Conservation (phyloP, 2,797 vertebrate species). For the Pteronotus mesoamericanus region DNA sequence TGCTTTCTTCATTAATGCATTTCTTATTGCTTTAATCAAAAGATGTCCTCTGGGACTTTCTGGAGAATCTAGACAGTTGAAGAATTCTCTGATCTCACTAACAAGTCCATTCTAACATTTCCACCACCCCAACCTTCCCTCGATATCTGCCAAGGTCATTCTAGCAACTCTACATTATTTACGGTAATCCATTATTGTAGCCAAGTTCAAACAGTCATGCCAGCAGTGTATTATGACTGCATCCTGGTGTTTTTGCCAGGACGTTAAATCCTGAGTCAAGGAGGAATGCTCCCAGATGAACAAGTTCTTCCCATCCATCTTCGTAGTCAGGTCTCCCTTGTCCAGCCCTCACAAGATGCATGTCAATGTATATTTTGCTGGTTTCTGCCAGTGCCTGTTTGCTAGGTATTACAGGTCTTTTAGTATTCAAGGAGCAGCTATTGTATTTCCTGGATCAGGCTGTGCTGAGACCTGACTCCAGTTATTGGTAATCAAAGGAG, state of each 20-base stretch:
- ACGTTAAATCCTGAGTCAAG: not conserved
- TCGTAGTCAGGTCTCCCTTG: not conserved
- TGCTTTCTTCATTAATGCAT: not conserved
- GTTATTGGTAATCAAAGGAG: not conserved
- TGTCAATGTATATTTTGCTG: not conserved
- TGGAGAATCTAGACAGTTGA: not conserved
- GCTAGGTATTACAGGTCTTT: not conserved
- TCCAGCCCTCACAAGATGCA: not conserved
- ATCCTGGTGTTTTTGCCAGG: not conserved
- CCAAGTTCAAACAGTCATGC: not conserved
- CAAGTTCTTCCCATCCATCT: not conserved
- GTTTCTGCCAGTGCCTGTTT: not conserved
- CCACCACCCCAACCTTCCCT: not conserved
- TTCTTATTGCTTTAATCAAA: not conserved
- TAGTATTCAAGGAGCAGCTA: not conserved
- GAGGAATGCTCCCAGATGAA: not conserved
- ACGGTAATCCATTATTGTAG: not conserved
- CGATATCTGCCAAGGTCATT: not conserved
- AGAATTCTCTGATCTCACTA: not conserved
- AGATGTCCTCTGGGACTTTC: not conserved
- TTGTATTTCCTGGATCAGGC: not conserved
- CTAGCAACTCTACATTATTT: not conserved
- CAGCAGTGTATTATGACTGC: not conserved
- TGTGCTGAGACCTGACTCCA: not conserved
- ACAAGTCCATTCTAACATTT: not conserved